Percentiles rank a stretch among this genome's conserved stretches.
phyloP scores from a whole-genome alignment of 2,113 vertebrate species.

The Nibea coibor region DNA sequence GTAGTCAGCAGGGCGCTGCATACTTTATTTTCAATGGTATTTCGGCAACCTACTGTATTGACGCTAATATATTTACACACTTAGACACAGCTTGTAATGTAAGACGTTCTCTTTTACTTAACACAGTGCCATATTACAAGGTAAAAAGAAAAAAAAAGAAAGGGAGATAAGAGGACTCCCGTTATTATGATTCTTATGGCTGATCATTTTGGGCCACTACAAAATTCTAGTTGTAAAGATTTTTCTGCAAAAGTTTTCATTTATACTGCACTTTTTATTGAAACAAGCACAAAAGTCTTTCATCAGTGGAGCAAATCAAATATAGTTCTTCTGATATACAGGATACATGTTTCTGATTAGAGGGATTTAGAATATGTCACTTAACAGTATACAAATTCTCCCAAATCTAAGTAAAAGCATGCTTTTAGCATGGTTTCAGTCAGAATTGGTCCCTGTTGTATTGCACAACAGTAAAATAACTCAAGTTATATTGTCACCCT shows the following conservation, averaged over 20 bases:
- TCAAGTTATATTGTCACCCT: conserved; percentile 68
- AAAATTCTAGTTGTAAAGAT: conserved; percentile 61
- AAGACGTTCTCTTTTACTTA: conserved; percentile 68
- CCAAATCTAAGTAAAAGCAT: conserved; percentile 73
- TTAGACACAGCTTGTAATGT: conserved; percentile 66
- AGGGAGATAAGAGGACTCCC: conserved; percentile 34
- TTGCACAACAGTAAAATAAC: conserved; percentile 79
- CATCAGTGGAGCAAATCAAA: conserved; percentile 63
- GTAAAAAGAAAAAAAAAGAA: conserved; percentile 39
- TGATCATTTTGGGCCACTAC: conserved; percentile 58
- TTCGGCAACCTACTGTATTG: conserved; percentile 76
- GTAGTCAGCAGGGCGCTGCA: conserved; percentile 83
- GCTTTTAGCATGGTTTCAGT: conserved; percentile 76
- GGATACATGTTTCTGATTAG: conserved; percentile 57
- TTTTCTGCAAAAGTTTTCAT: conserved; percentile 59
- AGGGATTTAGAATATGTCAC: conserved; percentile 61
- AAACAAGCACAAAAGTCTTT: conserved; percentile 59
- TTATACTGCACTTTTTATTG: conserved; percentile 59
- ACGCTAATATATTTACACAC: conserved; percentile 79
- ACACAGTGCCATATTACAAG: conserved; percentile 62
- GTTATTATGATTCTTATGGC: conserved; percentile 31
- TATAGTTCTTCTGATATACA: conserved; percentile 63
- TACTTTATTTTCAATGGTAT: conserved; percentile 78
- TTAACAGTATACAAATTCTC: conserved; percentile 41
- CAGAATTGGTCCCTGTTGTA: conserved; percentile 82